phyloP scores from a whole-genome alignment of 2,113 vertebrate genomes.

The Hemicordylus capensis region DNA sequence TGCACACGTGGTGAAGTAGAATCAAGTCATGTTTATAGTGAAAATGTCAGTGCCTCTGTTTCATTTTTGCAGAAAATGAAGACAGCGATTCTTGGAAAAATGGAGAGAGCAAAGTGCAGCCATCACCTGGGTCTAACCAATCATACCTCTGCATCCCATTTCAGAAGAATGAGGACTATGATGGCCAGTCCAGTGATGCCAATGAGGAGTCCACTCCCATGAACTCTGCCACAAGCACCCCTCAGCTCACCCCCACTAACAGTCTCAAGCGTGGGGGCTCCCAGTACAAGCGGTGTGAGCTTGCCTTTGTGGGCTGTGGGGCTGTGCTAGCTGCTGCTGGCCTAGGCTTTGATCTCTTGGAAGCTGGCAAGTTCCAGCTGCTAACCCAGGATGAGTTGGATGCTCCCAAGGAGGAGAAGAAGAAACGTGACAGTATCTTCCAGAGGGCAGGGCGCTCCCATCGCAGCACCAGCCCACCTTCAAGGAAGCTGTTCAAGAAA shows the following conservation, averaged over 20 bases:
- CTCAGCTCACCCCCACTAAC: constrained; percentile 86
- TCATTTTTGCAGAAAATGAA: constrained; percentile 84
- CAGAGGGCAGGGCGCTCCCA: constrained; percentile 85
- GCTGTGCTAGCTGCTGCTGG: constrained; percentile 91
- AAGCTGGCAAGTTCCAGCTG: constrained; percentile 81
- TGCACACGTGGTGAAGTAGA: neutral
- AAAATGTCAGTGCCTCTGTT: neutral
- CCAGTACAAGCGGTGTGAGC: constrained; percentile 85
- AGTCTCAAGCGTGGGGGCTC: constrained; percentile 81
- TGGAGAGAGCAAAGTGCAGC: constrained; percentile 70
- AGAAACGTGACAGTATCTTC: constrained; percentile 91
- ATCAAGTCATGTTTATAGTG: neutral
- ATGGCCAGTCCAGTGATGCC: constrained; percentile 77
- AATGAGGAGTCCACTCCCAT: constrained; percentile 83
- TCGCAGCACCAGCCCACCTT: constrained; percentile 86
- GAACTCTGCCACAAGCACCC: constrained; percentile 82
- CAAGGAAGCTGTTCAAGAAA: constrained; percentile 88
- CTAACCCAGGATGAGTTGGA: constrained; percentile 77
- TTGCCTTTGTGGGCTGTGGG: constrained; percentile 90
- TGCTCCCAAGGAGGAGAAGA: constrained; percentile 80
- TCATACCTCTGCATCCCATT: constrained; percentile 96
- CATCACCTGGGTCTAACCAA: constrained; percentile 80
- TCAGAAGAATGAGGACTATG: constrained; percentile 84
- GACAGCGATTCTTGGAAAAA: constrained; percentile 82
- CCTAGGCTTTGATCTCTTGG: constrained; percentile 89